A percentile compares a stretch with the other conserved stretches of the same genome.
These are phyloP conservation scores for Diprion similis DNA, from an alignment of 1,140 invertebrate genomes.

Conservation along the genomic window DNA sequence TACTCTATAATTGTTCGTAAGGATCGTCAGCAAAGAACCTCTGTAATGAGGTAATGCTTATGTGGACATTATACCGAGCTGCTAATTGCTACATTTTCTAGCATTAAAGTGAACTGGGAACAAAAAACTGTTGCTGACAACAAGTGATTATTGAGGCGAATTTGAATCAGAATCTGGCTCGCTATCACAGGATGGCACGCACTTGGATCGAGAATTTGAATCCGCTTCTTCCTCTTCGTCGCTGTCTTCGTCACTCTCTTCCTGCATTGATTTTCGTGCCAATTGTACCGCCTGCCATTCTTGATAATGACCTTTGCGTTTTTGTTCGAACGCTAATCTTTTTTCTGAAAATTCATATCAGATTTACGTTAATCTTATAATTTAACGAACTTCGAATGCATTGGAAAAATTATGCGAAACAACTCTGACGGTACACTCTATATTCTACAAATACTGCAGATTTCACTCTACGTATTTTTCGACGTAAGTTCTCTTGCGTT, in stretches of 20 bases:
- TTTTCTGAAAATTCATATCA: constrained; percentile 61
- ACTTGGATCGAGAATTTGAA: constrained; percentile 46
- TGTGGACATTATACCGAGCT: background rate
- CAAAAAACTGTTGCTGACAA: background rate
- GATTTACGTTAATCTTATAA: too few relatives aligned
- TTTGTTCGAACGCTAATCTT: constrained; percentile 84
- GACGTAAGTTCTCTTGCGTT: too few relatives aligned
- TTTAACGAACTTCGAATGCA: background rate
- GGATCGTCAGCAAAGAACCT: background rate
- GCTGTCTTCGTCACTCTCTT: constrained; percentile 88
- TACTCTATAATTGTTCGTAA: too few relatives aligned
- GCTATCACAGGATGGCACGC: constrained; percentile 55
- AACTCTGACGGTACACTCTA: constrained; percentile 18
- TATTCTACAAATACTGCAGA: constrained; percentile 12
- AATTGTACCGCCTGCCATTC: constrained; percentile 94
- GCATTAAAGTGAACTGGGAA: background rate
- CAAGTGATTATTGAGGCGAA: constrained; percentile 30
- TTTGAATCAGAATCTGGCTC: constrained; percentile 43
- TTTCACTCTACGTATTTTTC: too few relatives aligned
- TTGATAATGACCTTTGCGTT: constrained; percentile 96
- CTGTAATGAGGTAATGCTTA: background rate
- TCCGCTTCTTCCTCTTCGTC: constrained; percentile 64
- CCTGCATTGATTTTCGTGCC: constrained; percentile 86
- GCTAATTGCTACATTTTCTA: background rate
- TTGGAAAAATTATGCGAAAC: constrained; percentile 15